Conservation (phyloP, 2,888 invertebrate species). For the Schrankia costaestrigalis region DNA sequence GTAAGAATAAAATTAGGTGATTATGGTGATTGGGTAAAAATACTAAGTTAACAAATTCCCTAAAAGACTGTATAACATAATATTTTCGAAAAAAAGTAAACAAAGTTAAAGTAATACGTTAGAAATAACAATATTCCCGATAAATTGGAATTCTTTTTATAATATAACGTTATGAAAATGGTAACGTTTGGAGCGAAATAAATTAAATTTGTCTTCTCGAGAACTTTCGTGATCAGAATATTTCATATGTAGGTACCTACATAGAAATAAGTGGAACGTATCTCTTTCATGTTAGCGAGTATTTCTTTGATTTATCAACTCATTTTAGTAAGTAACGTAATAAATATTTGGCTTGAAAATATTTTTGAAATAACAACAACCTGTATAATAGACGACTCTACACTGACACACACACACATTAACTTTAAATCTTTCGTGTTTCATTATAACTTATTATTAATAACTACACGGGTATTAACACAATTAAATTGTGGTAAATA, state of each 20-base stretch:
- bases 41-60: too few species aligned
- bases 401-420: too few species aligned
- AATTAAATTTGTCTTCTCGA: slow-evolving; percentile 31
- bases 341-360: neutral
- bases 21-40: too few species aligned
- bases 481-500: too few species aligned
- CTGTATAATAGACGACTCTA: too few species aligned
- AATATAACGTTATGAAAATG: slow-evolving; percentile 31
- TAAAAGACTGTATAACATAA: neutral
- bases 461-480: too few species aligned
- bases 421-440: too few species aligned
- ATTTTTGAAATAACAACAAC: too few species aligned
- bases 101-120: slow-evolving; percentile 15
- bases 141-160: slow-evolving; percentile 30
- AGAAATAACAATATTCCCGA: slow-evolving; percentile 25
- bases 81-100: neutral
- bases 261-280: slow-evolving; percentile 17
- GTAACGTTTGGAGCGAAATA: slow-evolving; percentile 28
- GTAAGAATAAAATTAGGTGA: too few species aligned
- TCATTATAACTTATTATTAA: too few species aligned
- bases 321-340: slow-evolving; percentile 1
- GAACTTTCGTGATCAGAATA: slow-evolving; percentile 29
- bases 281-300: slow-evolving; percentile 12
- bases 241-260: slow-evolving; percentile 13
- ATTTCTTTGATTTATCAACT: slow-evolving; percentile 20